Base-by-base conservation (phyloP, 2,888 invertebrate genomes). In the Melieria crassipennis region DNA sequence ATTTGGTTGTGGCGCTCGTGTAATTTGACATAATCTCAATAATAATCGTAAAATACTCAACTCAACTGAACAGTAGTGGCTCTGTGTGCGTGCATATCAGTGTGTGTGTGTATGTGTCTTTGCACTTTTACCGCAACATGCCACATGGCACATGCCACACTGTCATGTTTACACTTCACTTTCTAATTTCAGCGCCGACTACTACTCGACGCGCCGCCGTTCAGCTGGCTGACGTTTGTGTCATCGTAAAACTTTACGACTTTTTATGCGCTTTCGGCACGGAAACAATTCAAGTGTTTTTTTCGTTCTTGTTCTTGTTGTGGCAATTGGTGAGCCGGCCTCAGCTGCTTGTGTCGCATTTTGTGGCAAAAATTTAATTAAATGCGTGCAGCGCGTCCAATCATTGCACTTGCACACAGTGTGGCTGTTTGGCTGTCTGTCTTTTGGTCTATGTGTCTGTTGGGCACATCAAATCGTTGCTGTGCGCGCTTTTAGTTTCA, bases 361-460 rank as follows among this genome's bases (percentile, higher is more conserved):
- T 75, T 73, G 73, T 74, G 75, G 76, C 68, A 71, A 75, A 77
- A 71, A 76, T 75, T 77, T 77, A 76, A 78, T 75, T 78, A 75
- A 75, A 78, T 69, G 73, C 73, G 71, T 73, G 69, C 66, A 68
- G 73, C 58, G 65, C 63, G 65, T 65, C 50, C 60, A 67, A 67
- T 67, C 67, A 60, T 67, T 67, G 67, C 67, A 67, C 67, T 67
- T 61, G 60, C 48, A 60, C 52, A 52, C 9, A 66, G 61, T 67
- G 61, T 42, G 1, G 30, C 30, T 30, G 30, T 30, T 30, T 30
- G 30, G 30, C 30, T 30, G 30, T 30, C 30, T 30, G 30, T 2
- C 30, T 30, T 30, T 30, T 30, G 30, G 30, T 30, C 30, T 30
- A 52, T 52, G 11, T 6, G 9, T 45, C 10, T 46, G n/a, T 30